phyloP scores from a whole-genome alignment of 2,888 invertebrate species.

The Clanis bilineata region DNA sequence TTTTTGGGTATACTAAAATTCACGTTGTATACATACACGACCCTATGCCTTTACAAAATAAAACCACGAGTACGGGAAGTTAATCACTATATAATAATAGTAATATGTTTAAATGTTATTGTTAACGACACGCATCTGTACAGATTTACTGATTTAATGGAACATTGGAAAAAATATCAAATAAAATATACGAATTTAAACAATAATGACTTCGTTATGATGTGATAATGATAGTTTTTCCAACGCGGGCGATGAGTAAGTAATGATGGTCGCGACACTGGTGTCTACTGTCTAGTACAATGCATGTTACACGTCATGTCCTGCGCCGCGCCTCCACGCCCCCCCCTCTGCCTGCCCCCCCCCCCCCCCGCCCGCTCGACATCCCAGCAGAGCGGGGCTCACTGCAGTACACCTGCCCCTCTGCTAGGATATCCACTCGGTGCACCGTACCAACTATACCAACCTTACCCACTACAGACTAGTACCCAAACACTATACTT shows the following conservation, averaged over 20 bases:
- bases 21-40: no score
- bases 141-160: not conserved
- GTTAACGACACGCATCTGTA: not conserved
- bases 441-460: no score
- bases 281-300: no score
- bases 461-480: no score
- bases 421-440: no score
- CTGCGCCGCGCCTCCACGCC: not conserved
- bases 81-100: no score
- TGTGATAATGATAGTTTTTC: not conserved
- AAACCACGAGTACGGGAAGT: no score
- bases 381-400: not conserved
- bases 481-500: no score
- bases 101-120: not conserved
- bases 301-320: not conserved
- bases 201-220: not conserved
- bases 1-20: no score
- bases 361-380: not conserved
- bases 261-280: not conserved
- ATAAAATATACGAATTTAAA: not conserved
- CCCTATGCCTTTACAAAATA: no score
- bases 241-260: not conserved
- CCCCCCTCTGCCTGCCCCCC: not conserved
- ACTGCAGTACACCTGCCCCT: no score
- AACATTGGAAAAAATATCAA: constrained; percentile 2